phyloP scores from a whole-genome alignment of 2,113 vertebrate genomes.

The Lathamus discolor region DNA sequence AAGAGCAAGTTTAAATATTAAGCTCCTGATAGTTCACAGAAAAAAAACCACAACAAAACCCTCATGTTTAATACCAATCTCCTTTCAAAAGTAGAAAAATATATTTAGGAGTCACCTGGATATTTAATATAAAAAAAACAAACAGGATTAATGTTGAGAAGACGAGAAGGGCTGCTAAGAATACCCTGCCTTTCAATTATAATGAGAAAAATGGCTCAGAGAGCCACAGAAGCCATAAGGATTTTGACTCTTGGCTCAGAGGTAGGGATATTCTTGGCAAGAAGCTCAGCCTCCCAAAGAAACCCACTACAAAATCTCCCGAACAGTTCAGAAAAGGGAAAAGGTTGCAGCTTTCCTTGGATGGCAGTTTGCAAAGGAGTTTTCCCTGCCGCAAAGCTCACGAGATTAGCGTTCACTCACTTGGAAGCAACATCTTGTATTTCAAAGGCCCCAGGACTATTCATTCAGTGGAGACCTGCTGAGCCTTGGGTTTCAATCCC shows the following conservation, averaged over 20 bases:
- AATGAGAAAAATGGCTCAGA: not conserved
- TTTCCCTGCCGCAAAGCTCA: not conserved
- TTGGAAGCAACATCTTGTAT: not conserved
- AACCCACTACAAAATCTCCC: not conserved
- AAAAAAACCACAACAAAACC: not conserved
- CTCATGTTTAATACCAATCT: not conserved
- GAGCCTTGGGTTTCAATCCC: not conserved
- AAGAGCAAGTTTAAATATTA: not conserved
- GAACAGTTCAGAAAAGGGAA: not conserved
- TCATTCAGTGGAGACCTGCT: not conserved
- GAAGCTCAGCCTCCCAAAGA: not conserved
- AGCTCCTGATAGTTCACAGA: not conserved
- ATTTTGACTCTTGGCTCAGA: not conserved
- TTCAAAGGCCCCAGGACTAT: not conserved
- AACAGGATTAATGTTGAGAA: not conserved
- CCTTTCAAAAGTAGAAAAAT: not conserved
- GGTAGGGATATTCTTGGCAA: not conserved
- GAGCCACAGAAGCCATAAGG: not conserved
- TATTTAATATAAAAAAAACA: not conserved
- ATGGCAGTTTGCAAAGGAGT: not conserved
- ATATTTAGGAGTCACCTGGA: not conserved
- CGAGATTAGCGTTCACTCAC: not conserved
- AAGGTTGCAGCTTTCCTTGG: not conserved
- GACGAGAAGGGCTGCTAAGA: not conserved
- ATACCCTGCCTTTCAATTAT: not conserved